phyloP scores from a whole-genome alignment of 2,888 invertebrate genomes.

The Helicoverpa assulta region DNA sequence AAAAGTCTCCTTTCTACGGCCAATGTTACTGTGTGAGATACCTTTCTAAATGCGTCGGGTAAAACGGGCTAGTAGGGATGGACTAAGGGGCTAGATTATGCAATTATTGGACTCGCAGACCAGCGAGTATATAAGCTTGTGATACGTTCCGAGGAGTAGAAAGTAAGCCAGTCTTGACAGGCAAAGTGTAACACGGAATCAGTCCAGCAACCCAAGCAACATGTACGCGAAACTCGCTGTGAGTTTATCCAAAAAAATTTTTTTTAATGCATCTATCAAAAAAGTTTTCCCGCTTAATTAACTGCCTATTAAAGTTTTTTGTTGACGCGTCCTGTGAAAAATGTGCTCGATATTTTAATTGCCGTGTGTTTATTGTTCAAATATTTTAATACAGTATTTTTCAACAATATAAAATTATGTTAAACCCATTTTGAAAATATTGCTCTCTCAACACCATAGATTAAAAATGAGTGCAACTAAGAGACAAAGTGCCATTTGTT shows the following conservation, averaged over 20 bases:
- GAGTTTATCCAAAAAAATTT: constrained; percentile 64
- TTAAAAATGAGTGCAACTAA: too few relatives aligned
- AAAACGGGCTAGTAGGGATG: constrained; percentile 85
- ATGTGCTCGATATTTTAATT: not conserved
- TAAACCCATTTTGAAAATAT: too few relatives aligned
- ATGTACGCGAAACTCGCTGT: constrained; percentile 89
- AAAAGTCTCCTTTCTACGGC: constrained; percentile 68
- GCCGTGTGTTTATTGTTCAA: not conserved
- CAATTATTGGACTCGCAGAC: constrained; percentile 78
- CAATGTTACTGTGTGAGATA: constrained; percentile 54
- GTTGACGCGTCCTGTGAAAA: not conserved
- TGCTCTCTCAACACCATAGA: too few relatives aligned
- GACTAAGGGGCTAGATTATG: constrained; percentile 84
- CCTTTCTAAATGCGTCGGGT: constrained; percentile 80
- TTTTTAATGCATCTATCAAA: not conserved
- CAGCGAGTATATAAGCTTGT: constrained; percentile 83
- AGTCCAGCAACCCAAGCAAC: constrained; percentile 85
- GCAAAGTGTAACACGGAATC: constrained; percentile 80
- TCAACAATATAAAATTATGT: too few relatives aligned
- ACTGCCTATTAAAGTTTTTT: constrained; percentile 4
- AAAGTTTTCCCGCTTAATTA: constrained; percentile 22
- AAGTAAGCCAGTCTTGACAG: constrained; percentile 81
- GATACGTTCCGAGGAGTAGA: constrained; percentile 78
- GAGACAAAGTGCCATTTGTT: not conserved
- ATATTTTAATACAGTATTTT: too few relatives aligned